Evolutionary conservation across 2,113 vertebrate genomes (phyloP).

Genomic region (Megaptera novaeangliae): DNA sequence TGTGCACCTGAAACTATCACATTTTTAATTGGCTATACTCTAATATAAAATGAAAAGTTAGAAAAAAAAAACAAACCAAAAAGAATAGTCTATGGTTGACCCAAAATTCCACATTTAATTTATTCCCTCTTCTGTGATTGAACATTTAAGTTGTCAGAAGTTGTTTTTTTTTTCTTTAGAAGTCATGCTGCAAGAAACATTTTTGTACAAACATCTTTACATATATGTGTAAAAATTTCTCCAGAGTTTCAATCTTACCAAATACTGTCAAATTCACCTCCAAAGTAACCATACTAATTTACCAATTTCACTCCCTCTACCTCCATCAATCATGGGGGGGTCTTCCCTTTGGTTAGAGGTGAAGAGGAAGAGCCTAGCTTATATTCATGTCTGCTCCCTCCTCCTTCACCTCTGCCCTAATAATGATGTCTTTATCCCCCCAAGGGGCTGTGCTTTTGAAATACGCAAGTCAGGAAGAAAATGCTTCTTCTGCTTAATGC

Average conservation of each 20-base stretch:
- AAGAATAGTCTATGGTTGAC: neutral
- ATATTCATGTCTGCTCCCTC: neutral
- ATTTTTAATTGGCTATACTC: no score
- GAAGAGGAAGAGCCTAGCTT: neutral
- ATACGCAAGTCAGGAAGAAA: neutral
- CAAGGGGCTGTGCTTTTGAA: neutral
- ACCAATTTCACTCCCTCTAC: neutral
- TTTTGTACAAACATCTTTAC: neutral
- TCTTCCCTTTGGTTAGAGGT: neutral
- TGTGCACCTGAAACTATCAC: no score
- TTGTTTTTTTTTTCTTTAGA: neutral
- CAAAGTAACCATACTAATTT: neutral
- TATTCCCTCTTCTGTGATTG: neutral
- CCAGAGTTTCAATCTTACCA: neutral
- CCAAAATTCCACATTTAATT: neutral
- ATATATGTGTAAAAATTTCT: neutral
- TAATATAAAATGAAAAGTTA: no score
- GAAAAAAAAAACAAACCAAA: no score
- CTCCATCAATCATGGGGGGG: neutral
- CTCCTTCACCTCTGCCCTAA: neutral
- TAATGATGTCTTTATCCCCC: neutral
- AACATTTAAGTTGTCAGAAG: neutral
- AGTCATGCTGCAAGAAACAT: neutral
- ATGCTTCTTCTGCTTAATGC: neutral
- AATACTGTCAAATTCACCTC: neutral